Evolutionary conservation across 2,888 invertebrate species (phyloP).

Genomic region (Pemphredon lugubris): DNA sequence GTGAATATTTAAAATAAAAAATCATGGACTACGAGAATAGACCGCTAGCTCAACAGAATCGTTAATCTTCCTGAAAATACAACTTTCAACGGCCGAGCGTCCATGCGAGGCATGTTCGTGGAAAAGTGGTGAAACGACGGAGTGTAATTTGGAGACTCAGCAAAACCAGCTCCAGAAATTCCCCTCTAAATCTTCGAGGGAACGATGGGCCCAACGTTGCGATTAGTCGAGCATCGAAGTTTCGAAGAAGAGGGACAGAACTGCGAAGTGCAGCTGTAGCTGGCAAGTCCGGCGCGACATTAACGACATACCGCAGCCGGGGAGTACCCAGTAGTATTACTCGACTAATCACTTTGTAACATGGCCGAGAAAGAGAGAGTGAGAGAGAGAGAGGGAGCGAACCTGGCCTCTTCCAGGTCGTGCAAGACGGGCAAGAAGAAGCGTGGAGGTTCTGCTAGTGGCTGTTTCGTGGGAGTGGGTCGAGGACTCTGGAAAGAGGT

Average conservation of each 20-base stretch:
- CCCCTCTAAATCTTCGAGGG: conserved; percentile 19
- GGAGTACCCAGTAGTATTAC: conserved; percentile 67
- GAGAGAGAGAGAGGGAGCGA: too few relatives aligned
- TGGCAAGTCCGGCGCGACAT: conserved; percentile 54
- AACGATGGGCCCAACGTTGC: conserved; percentile 6
- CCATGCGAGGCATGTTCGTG: too few relatives aligned
- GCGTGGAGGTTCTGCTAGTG: conserved; percentile 27
- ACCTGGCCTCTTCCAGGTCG: conserved; percentile 55
- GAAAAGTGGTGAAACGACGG: not conserved
- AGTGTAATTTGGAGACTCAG: conserved; percentile 5
- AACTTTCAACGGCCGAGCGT: too few relatives aligned
- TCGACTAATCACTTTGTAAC: conserved; percentile 77
- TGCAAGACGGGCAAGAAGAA: conserved; percentile 46
- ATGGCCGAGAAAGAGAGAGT: conserved; percentile 55
- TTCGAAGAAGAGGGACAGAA: conserved; percentile 49
- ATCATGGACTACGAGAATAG: too few relatives aligned
- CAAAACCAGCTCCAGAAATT: not conserved
- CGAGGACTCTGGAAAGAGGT: conserved; percentile 61
- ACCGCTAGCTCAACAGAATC: not conserved
- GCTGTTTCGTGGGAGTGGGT: conserved; percentile 61
- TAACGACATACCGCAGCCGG: conserved; percentile 60
- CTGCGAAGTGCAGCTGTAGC: conserved; percentile 58
- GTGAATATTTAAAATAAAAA: too few relatives aligned
- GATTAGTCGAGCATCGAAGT: conserved; percentile 45
- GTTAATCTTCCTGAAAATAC: not conserved